Evolutionary conservation across 2,888 invertebrate species (phyloP).

Genomic region (Platerodrilus igneus): DNA sequence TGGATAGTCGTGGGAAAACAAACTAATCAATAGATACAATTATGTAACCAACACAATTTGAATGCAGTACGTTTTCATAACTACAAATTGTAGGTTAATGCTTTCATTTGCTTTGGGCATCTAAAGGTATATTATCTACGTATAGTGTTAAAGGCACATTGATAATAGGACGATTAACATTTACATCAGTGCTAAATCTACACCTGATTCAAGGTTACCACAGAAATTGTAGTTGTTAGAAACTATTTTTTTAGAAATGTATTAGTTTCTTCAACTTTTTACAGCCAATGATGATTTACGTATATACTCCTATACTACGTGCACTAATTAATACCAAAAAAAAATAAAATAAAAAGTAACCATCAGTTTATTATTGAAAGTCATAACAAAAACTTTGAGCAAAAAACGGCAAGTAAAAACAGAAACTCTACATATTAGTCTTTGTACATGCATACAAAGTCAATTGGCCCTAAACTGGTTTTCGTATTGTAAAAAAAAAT

Average conservation of each 20-base stretch:
- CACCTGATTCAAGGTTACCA: conserved; percentile 11
- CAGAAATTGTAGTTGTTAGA: conserved; percentile 6
- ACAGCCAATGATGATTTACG: conserved; percentile 19
- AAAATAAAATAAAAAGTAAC: conserved; percentile 21
- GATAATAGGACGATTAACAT: conserved; percentile 15
- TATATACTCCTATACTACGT: conserved; percentile 9
- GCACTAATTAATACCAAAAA: conserved; percentile 6
- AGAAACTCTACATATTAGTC: conserved; percentile 41
- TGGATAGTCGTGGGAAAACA: no score
- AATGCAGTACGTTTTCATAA: no score
- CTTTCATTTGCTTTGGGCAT: no score
- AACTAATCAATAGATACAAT: no score
- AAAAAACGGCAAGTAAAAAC: conserved; percentile 35
- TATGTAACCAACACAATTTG: no score
- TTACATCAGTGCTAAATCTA: conserved; percentile 6
- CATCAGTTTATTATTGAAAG: conserved; percentile 27
- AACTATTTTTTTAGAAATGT: conserved; percentile 10
- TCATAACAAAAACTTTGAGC: conserved; percentile 29
- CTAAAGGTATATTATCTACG: no score
- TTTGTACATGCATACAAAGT: conserved; percentile 39
- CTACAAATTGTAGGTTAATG: no score
- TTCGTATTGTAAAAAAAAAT: conserved; percentile 37
- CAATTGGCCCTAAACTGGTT: conserved; percentile 38
- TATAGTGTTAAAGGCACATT: conserved; percentile 18
- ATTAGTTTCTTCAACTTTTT: conserved; percentile 12